Conservation (phyloP, 1,140 invertebrate species). For the Cepaea nemoralis region DNA sequence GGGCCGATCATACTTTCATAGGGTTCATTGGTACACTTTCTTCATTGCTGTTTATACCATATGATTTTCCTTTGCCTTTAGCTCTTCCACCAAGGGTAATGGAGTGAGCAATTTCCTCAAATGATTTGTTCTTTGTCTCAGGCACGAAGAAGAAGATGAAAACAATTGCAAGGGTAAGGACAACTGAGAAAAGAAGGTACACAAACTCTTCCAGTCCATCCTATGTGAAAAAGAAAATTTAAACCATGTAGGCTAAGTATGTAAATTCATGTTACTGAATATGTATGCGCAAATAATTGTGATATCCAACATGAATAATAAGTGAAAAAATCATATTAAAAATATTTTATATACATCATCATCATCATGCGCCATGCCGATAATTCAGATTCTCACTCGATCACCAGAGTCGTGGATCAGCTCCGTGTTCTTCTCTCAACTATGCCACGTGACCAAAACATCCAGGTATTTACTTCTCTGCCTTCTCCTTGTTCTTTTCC, state of each 20-base stretch:
- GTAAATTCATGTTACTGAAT: background rate
- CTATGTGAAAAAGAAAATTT: conserved; percentile 53
- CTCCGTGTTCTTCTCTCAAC: too few relatives aligned
- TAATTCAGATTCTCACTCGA: too few relatives aligned
- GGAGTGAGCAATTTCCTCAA: conserved; percentile 68
- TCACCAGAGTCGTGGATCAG: too few relatives aligned
- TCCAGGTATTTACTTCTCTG: too few relatives aligned
- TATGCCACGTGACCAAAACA: too few relatives aligned
- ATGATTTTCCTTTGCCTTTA: conserved; percentile 30
- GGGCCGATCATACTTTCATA: conserved; percentile 37
- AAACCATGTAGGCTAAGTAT: background rate
- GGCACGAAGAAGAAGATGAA: conserved; percentile 72
- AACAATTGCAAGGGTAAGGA: conserved; percentile 65
- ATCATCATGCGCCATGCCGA: too few relatives aligned
- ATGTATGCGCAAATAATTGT: too few relatives aligned
- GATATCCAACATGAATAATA: too few relatives aligned
- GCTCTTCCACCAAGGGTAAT: conserved; percentile 51
- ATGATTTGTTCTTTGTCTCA: conserved; percentile 70
- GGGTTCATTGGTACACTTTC: conserved; percentile 50
- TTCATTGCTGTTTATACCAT: conserved; percentile 45
- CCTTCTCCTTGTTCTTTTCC: too few relatives aligned
- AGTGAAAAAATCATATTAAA: too few relatives aligned
- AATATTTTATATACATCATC: too few relatives aligned
- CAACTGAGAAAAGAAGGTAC: conserved; percentile 72
- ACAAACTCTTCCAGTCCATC: conserved; percentile 79